phyloP scores from a whole-genome alignment of 2,888 invertebrate genomes.

The Silvanus unidentatus region DNA sequence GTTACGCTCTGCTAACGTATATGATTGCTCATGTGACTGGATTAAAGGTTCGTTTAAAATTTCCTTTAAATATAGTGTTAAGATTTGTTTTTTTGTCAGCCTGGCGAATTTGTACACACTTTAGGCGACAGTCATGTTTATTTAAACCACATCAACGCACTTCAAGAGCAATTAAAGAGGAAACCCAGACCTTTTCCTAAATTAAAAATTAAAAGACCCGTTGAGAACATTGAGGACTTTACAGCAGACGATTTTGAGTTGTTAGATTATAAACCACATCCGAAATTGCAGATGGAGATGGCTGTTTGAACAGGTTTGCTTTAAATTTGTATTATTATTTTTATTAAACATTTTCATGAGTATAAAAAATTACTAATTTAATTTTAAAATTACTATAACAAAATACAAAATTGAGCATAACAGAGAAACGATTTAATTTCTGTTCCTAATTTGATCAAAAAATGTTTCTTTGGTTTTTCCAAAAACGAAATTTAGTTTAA shows the following conservation, averaged over 20 bases:
- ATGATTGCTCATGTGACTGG: slow-evolving; percentile 96
- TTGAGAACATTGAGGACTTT: slow-evolving; percentile 82
- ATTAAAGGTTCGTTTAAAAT: slow-evolving; percentile 58
- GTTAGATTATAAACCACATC: slow-evolving; percentile 78
- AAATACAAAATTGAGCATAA: too few species aligned
- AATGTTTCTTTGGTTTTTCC: too few species aligned
- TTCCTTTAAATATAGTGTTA: background rate
- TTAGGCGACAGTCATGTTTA: slow-evolving; percentile 96
- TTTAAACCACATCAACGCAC: slow-evolving; percentile 77
- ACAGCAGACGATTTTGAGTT: slow-evolving; percentile 79
- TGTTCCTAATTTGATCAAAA: too few species aligned
- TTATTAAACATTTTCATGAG: too few species aligned
- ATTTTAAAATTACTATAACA: too few species aligned
- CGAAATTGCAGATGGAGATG: slow-evolving; percentile 58
- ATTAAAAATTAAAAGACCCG: slow-evolving; percentile 66
- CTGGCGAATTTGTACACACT: slow-evolving; percentile 91
- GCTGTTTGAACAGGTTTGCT: slow-evolving; percentile 27
- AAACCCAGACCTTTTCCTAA: slow-evolving; percentile 78
- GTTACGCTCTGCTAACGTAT: slow-evolving; percentile 86
- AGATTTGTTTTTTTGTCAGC: slow-evolving; percentile 49
- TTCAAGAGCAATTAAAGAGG: slow-evolving; percentile 74
- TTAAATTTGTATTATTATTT: slow-evolving; percentile 3
- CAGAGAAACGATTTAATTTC: too few species aligned
- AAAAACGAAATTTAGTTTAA: too few species aligned
- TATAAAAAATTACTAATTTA: too few species aligned